A percentile compares a stretch with the other conserved stretches of the same genome.
These are phyloP conservation scores for Cecropterus lyciades DNA, from an alignment of 1,140 invertebrate genomes.

Conservation along the genomic window DNA sequence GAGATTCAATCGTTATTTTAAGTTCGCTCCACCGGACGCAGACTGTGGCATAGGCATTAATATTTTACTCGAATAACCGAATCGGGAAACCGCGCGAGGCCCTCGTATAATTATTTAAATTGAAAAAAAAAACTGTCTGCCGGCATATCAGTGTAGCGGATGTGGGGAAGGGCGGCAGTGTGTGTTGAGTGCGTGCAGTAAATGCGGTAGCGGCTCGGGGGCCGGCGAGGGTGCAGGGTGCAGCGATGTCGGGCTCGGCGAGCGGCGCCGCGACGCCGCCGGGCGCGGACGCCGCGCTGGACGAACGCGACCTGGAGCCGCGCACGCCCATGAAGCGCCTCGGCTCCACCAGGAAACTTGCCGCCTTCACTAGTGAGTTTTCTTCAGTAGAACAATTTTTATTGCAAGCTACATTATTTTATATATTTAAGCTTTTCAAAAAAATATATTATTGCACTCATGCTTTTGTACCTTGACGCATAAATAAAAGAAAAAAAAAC, in stretches of 20 bases:
- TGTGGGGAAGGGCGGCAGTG: conserved; percentile 13
- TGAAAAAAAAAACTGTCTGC: background rate
- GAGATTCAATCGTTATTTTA: conserved; percentile 46
- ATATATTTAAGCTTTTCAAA: too few species aligned
- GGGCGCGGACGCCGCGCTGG: conserved; percentile 50
- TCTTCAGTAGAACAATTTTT: conserved; percentile 3
- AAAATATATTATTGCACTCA: too few species aligned
- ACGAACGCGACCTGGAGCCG: conserved; percentile 87
- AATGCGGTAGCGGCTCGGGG: conserved; percentile 12
- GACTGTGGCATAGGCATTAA: conserved; percentile 28
- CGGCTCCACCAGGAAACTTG: conserved; percentile 91
- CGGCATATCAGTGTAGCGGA: background rate
- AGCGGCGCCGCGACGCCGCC: conserved; percentile 59
- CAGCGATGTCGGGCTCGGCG: conserved; percentile 51
- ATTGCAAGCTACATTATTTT: background rate
- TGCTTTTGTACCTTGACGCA: too few species aligned
- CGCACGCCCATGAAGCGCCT: conserved; percentile 91
- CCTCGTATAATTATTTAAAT: conserved; percentile 10
- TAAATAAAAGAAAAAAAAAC: too few species aligned
- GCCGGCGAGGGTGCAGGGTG: conserved; percentile 3
- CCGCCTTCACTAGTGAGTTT: conserved; percentile 90
- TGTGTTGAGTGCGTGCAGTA: conserved; percentile 6
- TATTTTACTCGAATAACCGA: background rate
- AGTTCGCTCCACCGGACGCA: conserved; percentile 38
- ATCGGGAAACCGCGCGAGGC: background rate